phyloP scores from a whole-genome alignment of 1,140 invertebrate genomes.

The Aleiodes sp. region DNA sequence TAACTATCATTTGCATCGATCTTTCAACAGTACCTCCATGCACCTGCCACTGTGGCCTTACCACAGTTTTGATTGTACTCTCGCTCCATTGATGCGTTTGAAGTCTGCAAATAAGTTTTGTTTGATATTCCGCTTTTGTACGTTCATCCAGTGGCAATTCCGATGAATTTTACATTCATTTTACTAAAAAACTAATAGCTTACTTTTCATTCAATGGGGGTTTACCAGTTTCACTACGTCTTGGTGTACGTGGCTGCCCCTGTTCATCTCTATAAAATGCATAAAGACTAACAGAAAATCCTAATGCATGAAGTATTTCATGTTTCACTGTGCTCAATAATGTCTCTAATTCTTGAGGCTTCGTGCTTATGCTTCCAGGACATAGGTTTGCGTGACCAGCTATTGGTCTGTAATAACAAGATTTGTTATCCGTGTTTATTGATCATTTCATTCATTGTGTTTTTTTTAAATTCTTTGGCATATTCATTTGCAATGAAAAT shows the following conservation, averaged over 20 bases:
- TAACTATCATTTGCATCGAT: conserved; percentile 90
- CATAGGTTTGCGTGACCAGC: conserved; percentile 99
- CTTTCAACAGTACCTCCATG: conserved; percentile 78
- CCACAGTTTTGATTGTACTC: conserved; percentile 83
- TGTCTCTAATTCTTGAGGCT: conserved; percentile 91
- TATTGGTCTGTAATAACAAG: conserved; percentile 81
- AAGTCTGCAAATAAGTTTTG: conserved; percentile 67
- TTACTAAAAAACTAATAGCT: conserved; percentile 57
- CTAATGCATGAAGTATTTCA: conserved; percentile 97
- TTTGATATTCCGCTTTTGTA: not conserved
- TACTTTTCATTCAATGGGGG: conserved; percentile 88
- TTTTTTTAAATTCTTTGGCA: too few relatives aligned
- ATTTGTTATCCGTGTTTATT: conserved; percentile 28
- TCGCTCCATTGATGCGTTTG: conserved; percentile 96
- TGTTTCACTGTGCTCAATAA: conserved; percentile 97
- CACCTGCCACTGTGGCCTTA: conserved; percentile 85
- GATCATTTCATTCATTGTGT: conserved; percentile 11
- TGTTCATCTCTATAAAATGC: conserved; percentile 91
- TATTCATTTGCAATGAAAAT: too few relatives aligned
- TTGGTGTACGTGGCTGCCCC: conserved; percentile 84
- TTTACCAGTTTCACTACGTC: conserved; percentile 85
- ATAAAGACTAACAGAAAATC: conserved; percentile 94
- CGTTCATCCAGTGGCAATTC: not conserved
- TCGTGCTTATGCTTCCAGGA: conserved; percentile 93
- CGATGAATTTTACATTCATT: too few relatives aligned